Evolutionary conservation across 1,140 invertebrate genomes (phyloP).

Genomic region (Plodia interpunctella): DNA sequence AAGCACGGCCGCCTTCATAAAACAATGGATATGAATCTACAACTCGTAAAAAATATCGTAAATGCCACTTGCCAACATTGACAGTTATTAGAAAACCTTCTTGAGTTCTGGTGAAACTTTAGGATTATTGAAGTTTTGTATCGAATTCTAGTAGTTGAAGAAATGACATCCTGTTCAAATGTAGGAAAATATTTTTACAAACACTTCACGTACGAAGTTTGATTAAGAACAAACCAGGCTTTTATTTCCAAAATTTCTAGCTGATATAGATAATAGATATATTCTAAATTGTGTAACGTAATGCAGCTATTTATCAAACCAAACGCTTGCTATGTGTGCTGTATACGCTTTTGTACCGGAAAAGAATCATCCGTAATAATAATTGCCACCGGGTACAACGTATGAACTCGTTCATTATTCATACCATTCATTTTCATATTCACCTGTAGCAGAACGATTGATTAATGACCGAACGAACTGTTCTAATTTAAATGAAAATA

Average conservation of each 20-base stretch:
- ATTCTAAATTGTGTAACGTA: too few species aligned
- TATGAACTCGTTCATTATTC: conserved; percentile 30
- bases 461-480: conserved; percentile 34
- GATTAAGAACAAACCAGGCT: too few species aligned
- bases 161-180: too few species aligned
- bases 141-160: too few species aligned
- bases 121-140: too few species aligned
- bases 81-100: conserved; percentile 6
- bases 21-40: conserved; percentile 38
- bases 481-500: conserved; percentile 30
- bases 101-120: too few species aligned
- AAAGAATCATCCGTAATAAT: conserved; percentile 29
- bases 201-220: too few species aligned
- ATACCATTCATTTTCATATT: conserved; percentile 40
- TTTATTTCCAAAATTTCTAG: too few species aligned
- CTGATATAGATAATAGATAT: too few species aligned
- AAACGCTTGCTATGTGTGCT: too few species aligned
- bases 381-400: conserved; percentile 15
- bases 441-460: conserved; percentile 35
- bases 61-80: conserved; percentile 23
- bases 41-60: conserved; percentile 38
- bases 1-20: conserved; percentile 37
- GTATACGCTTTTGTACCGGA: background rate
- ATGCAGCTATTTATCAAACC: too few species aligned
- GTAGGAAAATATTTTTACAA: too few species aligned